Base-by-base conservation (phyloP, 2,113 vertebrate genomes). In the Ammospiza caudacuta region DNA sequence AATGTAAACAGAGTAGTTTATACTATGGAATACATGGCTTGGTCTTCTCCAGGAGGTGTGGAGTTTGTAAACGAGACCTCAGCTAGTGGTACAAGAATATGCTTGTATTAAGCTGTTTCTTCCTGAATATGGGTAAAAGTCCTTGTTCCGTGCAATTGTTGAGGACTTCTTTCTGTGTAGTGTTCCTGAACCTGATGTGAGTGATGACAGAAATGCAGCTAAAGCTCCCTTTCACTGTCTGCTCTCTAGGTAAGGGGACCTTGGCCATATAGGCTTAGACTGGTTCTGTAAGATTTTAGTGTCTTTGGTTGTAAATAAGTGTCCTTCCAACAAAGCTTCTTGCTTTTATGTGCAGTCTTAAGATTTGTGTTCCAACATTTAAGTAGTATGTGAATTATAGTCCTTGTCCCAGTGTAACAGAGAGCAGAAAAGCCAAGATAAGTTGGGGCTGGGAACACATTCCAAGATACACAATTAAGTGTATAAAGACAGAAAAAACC, bases 41-140 rank as follows among this genome's bases (percentile, higher is more conserved):
- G 24, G 3, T 63, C 11, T 28, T 61, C 21, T 77, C 8, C 23
- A 11, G 16, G 37, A 67, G 39, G 3, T 0, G 1, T 12, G 39
- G 52, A 21, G 29, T 44, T 75, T 46, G 10, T 44, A 49, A 85
- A 41, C 7, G 8, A 73, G 49, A 68, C 11, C 16, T 77, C 41
- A 41, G 51, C 27, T 55, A 39, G 1, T 27, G 59, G 18, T 37
- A 15, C 37, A 37, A 9, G 44, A 57, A 33, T 3, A 3, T 47
- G 31, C 14, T 77, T 87, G 4, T 74, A 12, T 54, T 77, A n/a
- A 81, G 28, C 19, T 37, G 7, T 66, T 94, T 55, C 5, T 13
- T 66, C 22, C 64, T 12, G 5, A 82, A 37, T 33, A 21, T 6
- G n/a, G 6, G 3, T 35, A 35, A 35, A 52, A 66, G 6, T 28